A percentile compares a stretch with the other conserved stretches of the same genome.
phyloP scores from a whole-genome alignment of 2,113 vertebrate genomes.

The Himantopus leucocephalus region DNA sequence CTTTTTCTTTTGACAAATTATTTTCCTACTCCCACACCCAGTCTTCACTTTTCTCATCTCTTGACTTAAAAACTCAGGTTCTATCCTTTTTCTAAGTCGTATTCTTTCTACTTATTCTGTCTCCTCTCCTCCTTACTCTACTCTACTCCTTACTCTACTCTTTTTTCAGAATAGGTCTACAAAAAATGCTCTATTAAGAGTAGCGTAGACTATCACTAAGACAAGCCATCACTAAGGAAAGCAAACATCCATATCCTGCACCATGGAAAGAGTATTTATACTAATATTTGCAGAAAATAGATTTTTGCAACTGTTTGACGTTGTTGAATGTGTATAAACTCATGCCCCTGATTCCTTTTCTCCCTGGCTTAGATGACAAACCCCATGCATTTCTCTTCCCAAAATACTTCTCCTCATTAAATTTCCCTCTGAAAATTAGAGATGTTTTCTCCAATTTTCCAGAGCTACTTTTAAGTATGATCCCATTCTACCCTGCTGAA shows the following conservation, averaged over 20 bases:
- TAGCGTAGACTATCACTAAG: neutral
- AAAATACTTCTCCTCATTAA: neutral
- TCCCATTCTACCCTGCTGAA: neutral
- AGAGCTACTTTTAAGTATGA: neutral
- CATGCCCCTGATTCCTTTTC: fast-evolving
- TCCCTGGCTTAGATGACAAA: neutral
- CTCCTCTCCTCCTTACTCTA: neutral
- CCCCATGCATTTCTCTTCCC: neutral
- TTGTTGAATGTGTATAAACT: neutral
- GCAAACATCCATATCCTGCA: neutral
- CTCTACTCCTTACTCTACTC: neutral
- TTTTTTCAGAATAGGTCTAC: neutral
- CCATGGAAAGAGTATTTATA: neutral
- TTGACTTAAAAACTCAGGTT: neutral
- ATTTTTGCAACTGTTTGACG: neutral
- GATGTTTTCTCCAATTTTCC: too few species aligned
- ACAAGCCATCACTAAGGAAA: neutral
- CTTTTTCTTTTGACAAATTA: neutral
- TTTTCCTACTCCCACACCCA: neutral
- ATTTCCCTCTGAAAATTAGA: neutral
- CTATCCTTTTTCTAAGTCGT: neutral
- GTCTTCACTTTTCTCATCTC: neutral
- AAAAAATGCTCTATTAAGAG: neutral
- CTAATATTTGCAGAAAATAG: neutral
- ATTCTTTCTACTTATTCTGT: neutral